Conservation (phyloP, 2,797 vertebrate genomes). For the Scolopax bukidnonensis region DNA sequence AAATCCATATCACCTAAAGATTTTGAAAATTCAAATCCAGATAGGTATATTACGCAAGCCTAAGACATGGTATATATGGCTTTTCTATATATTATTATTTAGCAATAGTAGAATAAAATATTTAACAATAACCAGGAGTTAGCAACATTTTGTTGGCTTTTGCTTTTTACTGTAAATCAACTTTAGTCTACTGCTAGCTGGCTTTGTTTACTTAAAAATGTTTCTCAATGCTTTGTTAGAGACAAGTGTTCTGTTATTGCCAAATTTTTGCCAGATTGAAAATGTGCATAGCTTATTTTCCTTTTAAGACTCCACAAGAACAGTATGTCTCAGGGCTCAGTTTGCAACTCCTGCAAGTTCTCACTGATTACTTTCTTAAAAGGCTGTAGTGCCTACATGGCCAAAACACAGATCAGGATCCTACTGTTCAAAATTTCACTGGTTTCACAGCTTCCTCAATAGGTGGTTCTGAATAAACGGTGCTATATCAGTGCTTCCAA, state of each 20-base stretch:
- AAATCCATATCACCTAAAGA: not conserved
- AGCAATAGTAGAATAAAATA: constrained; percentile 55
- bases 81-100: not conserved
- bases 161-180: constrained; percentile 61
- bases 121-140: constrained; percentile 60
- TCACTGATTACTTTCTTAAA: not conserved
- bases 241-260: constrained; percentile 54
- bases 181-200: constrained; percentile 50
- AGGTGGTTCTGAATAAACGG: constrained; percentile 12
- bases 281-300: constrained; percentile 63
- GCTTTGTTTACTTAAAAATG: constrained; percentile 72
- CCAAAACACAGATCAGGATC: not conserved
- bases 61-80: not conserved
- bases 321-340: constrained; percentile 35
- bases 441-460: constrained; percentile 7
- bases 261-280: constrained; percentile 72
- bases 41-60: not conserved
- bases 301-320: constrained; percentile 58
- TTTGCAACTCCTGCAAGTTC: constrained; percentile 24
- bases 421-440: constrained; percentile 11
- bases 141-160: constrained; percentile 61
- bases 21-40: not conserved
- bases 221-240: constrained; percentile 69
- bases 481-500: not conserved
- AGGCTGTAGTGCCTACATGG: not conserved